These are phyloP conservation scores for Dryocosmus kuriphilus DNA, from an alignment of 2,888 invertebrate species.

Conservation along the genomic window DNA sequence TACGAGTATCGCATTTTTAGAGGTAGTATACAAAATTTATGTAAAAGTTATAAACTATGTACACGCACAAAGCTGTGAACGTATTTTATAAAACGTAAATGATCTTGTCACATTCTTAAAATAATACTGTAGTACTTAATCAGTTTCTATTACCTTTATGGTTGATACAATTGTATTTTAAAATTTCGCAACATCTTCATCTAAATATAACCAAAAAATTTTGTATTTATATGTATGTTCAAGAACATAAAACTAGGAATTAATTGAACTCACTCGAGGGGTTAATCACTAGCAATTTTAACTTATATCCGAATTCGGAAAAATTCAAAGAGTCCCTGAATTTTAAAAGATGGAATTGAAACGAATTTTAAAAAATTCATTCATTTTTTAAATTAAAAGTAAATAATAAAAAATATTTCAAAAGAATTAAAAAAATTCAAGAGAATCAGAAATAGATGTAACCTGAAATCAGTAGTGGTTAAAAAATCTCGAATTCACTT, in stretches of 20 bases:
- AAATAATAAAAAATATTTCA: no score
- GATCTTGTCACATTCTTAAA: constrained; percentile 22
- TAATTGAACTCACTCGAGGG: no score
- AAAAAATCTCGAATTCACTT: no score
- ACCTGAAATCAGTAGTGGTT: no score
- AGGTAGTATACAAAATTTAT: constrained; percentile 41
- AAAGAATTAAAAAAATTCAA: no score
- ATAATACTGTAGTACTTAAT: constrained; percentile 37
- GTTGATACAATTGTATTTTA: background rate
- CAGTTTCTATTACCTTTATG: background rate
- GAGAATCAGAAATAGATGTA: no score
- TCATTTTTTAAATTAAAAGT: no score
- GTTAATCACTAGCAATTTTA: no score
- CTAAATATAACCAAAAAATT: background rate
- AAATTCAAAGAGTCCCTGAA: background rate
- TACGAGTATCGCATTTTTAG: background rate
- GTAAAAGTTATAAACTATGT: constrained; percentile 31
- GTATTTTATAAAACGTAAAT: constrained; percentile 25
- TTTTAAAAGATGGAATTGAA: no score
- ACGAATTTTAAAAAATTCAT: no score
- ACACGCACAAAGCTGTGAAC: constrained; percentile 29
- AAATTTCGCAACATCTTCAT: background rate
- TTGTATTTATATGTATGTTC: no score
- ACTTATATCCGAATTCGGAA: background rate
- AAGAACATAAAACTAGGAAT: no score